Base-by-base conservation (phyloP, 2,797 vertebrate genomes). In the Enteromius thamalakanensis region DNA sequence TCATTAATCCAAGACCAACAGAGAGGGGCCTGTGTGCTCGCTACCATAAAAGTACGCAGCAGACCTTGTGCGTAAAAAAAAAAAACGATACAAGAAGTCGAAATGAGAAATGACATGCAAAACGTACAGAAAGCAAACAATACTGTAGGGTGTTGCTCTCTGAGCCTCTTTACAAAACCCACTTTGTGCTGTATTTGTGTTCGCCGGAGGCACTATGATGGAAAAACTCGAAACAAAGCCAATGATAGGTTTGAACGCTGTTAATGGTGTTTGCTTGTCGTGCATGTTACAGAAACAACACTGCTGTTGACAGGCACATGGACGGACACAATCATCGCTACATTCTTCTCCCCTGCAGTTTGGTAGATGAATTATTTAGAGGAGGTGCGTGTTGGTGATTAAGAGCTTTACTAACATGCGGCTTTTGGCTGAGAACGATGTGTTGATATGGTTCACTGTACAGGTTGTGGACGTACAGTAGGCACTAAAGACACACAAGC, bases 1-100 rank as follows among this genome's bases (percentile, higher is more conserved):
- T 84, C 64, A 82, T 89, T 85, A 90, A 87, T 45, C 62, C 89
- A 86, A n/a, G 85, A 81, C 79, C 83, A 85, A 83, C 21, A 58
- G 80, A 76, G 67, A 26, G 81, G n/a, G 11, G 62, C 55, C 82
- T 77, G 62, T 87, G 15, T 64, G 80, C 40, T 37, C 55, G n/a
- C 77, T 37, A 53, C 14, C 70, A 62, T 58, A 70, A 68, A 70
- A 77, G 71, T 82, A 74, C 2, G 23, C n/a, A 60, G 19, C 19
- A 64, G 2, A 79, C 65, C 71, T 75, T 81, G 32, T 14, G 1
- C 21, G 32, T 68, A 58, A 45, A 45, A 10, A 45, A 45, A 45
- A 10, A 42, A 58, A 76, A 17, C 40, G 6, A n/a, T 37, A 26
- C 23, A 55, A 64, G 51, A 76, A 68, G 37, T 81, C 79, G 34